phyloP scores from a whole-genome alignment of 1,140 invertebrate genomes.

The Camponotus floridanus region DNA sequence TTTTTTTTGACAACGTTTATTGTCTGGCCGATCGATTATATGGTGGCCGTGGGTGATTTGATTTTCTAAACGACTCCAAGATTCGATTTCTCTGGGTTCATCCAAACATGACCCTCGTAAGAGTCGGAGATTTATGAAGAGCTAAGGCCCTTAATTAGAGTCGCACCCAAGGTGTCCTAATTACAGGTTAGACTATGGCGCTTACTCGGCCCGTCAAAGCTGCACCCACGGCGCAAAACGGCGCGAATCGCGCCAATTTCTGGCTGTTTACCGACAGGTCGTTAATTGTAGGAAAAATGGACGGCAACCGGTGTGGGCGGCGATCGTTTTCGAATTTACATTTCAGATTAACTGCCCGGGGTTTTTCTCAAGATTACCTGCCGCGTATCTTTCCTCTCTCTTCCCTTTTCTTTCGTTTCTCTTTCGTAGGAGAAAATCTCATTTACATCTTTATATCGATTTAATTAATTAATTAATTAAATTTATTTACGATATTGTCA shows the following conservation, averaged over 20 bases:
- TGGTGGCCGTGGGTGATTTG: constrained; percentile 20
- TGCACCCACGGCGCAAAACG: constrained; percentile 75
- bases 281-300: constrained; percentile 66
- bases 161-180: constrained; percentile 84
- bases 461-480: not conserved
- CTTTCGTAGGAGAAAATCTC: not conserved
- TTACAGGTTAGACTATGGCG: constrained; percentile 75
- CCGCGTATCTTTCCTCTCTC: not conserved
- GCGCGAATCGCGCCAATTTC: constrained; percentile 73
- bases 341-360: constrained; percentile 55
- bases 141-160: constrained; percentile 75
- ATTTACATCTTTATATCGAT: not conserved
- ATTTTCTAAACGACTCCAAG: constrained; percentile 69
- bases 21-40: not conserved
- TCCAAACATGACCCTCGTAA: constrained; percentile 79
- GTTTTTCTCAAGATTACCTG: constrained; percentile 11
- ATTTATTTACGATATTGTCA: not conserved
- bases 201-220: constrained; percentile 67
- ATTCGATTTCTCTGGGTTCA: constrained; percentile 66
- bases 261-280: constrained; percentile 69
- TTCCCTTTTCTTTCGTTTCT: not conserved
- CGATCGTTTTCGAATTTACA: constrained; percentile 68
- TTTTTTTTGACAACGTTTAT: not conserved
- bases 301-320: constrained; percentile 66
- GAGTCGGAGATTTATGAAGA: constrained; percentile 78